Conservation (phyloP, 2,797 vertebrate genomes). For the Tangara arthus region DNA sequence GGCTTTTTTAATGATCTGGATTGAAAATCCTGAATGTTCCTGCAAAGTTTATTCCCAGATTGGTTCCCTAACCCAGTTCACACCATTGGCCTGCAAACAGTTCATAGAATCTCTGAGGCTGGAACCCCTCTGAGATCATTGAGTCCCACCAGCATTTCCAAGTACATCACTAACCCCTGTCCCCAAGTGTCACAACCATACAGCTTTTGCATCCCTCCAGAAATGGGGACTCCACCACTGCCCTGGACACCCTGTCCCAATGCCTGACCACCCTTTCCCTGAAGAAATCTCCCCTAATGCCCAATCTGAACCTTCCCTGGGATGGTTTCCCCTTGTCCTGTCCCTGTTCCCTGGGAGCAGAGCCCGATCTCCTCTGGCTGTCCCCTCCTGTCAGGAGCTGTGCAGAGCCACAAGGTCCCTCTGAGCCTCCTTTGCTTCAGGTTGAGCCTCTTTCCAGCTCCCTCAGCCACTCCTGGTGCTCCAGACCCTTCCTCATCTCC, state of each 20-base stretch:
- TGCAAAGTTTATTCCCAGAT: not conserved
- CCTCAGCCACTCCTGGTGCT: accelerated
- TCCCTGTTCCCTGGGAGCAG: not conserved
- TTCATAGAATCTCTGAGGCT: not conserved
- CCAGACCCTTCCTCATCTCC: not conserved
- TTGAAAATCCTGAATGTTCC: not conserved
- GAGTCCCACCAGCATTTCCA: not conserved
- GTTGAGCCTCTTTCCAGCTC: not conserved
- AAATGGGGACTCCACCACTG: not conserved
- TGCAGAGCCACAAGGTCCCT: accelerated
- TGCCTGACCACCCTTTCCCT: not conserved
- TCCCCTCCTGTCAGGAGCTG: not conserved
- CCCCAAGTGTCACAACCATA: not conserved
- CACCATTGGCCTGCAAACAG: not conserved
- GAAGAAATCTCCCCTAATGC: not conserved
- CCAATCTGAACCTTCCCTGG: not conserved
- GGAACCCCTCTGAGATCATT: not conserved
- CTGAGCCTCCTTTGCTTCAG: not conserved
- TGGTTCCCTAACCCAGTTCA: not conserved
- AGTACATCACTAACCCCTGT: accelerated
- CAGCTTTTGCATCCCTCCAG: not conserved
- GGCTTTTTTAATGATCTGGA: not conserved
- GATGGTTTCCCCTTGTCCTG: not conserved
- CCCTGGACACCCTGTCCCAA: not conserved
- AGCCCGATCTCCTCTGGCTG: accelerated